Evolutionary conservation across 2,797 vertebrate species (phyloP).

Genomic region (Tragopan temminckii): DNA sequence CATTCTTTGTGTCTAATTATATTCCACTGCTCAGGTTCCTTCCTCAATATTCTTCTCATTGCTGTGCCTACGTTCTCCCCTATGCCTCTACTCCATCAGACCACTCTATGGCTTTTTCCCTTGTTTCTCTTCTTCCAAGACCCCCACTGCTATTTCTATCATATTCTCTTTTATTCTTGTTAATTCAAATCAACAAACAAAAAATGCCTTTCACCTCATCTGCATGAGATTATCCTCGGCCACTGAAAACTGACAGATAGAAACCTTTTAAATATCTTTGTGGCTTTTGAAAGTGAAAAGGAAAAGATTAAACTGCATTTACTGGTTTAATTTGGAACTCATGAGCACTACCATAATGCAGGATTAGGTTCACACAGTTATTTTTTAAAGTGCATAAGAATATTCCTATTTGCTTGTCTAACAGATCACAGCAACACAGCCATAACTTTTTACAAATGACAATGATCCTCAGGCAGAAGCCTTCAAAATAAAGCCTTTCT

Average conservation of each 20-base stretch:
- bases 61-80: neutral
- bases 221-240: neutral
- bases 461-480: neutral
- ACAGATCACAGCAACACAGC: neutral
- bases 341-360: neutral
- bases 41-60: neutral
- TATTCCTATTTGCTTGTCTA: neutral
- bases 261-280: neutral
- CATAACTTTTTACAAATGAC: slow-evolving; percentile 9
- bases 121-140: neutral
- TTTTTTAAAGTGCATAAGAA: neutral
- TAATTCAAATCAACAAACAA: neutral
- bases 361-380: neutral
- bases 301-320: neutral
- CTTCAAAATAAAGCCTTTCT: slow-evolving; percentile 5
- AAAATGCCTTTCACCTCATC: neutral
- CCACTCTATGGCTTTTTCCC: neutral
- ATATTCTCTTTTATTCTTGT: neutral
- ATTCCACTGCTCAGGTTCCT: neutral
- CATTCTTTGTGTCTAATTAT: neutral
- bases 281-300: slow-evolving; percentile 4
- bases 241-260: neutral
- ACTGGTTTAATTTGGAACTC: neutral
- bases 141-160: neutral
- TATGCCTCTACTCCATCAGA: neutral